A percentile compares a stretch with the other conserved stretches of the same genome.
phyloP scores from a whole-genome alignment of 2,888 invertebrate genomes.

The Punctoribates punctum region DNA sequence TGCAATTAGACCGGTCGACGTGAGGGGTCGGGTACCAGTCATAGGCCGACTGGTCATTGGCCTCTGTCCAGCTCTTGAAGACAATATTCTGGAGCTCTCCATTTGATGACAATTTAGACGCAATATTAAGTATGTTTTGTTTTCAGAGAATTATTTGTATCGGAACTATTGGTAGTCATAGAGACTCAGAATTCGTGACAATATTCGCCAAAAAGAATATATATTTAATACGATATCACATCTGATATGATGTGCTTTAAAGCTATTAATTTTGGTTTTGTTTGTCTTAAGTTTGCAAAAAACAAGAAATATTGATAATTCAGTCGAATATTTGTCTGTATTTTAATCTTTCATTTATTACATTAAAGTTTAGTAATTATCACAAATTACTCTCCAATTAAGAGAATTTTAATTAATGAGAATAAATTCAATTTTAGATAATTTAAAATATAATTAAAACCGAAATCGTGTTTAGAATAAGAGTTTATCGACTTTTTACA shows the following conservation, averaged over 20 bases:
- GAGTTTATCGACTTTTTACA: neutral
- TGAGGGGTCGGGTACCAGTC: conserved; percentile 36
- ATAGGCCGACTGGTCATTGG: conserved; percentile 40
- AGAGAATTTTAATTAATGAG: neutral
- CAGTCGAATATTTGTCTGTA: no score
- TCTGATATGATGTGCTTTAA: no score
- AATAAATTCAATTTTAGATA: neutral
- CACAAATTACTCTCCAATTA: no score
- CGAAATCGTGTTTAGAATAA: neutral
- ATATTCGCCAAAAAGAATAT: no score
- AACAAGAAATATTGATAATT: no score
- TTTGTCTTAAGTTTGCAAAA: no score
- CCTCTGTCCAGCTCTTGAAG: conserved; percentile 33
- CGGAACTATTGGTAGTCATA: neutral
- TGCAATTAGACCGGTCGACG: conserved; percentile 43
- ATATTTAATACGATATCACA: no score
- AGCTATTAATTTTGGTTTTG: no score
- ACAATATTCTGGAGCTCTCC: conserved; percentile 11
- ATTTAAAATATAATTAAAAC: neutral
- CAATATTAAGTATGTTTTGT: neutral
- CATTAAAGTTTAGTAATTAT: no score
- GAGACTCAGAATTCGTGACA: neutral
- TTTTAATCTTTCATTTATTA: no score
- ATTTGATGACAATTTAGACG: neutral
- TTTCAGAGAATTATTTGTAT: neutral